Evolutionary conservation across 1,140 invertebrate genomes (phyloP), one percentile per base, ranked within the genome.

Genomic region (Lepidurus arcticus): DNA sequence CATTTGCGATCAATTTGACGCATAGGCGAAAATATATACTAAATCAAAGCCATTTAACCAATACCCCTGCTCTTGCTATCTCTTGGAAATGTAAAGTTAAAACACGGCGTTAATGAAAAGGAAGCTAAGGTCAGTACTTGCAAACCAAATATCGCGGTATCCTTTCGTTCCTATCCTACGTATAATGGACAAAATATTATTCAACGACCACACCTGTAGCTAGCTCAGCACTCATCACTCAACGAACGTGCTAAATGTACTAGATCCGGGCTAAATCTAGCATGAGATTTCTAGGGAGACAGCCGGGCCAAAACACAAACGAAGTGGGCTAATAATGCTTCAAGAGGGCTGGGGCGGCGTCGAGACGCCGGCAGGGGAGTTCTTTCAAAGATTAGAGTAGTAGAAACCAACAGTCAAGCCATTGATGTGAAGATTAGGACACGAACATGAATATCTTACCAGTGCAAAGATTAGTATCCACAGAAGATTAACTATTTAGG

Each of bases 161-260:
- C 53, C n/a, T 65, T 65, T 34, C 34, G 34, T 34, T 65, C 2
- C 53, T n/a, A 65, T 65, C 21, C 16, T 65, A 11, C 6, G n/a
- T 65, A 21, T 65, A n/a, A 21, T 65, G 7, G 16, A 65, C 53
- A 65, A 65, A 21, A 65, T 21, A 21, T 65, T 65, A 65, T n/a
- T 21, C n/a, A n/a, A 65, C 53, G 53, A 65, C 53, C 53, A 65
- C 53, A 65, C 53, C 53, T 65, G 53, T 65, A 65, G 53, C 53
- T 65, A 65, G 21, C 53, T 65, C 53, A 65, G 13, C 53, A 65
- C 53, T 65, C 53, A 65, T 65, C 53, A 65, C 53, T 65, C 53
- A 65, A 65, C n/a, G 53, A 65, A 65, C 21, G 53, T 65, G 53
- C 16, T 65, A 65, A 65, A 65, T 21, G 53, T 65, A 65, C 53